Base-by-base conservation (phyloP, 2,888 invertebrate species). In the Agrochola litura region DNA sequence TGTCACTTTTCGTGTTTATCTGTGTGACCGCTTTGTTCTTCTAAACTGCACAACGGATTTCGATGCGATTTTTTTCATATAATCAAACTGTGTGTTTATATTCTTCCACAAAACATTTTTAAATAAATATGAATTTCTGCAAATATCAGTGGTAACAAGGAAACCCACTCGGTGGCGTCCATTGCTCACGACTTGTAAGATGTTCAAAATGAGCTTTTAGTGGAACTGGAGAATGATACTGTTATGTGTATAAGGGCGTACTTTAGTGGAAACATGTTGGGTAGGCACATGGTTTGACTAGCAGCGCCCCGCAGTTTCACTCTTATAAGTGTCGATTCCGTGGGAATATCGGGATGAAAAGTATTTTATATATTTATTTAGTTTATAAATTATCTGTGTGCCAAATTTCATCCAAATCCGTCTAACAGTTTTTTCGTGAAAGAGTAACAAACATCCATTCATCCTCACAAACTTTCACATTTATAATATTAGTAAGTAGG, bases 91-190 rank as follows among this genome's bases (percentile, higher is more conserved):
- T n/a, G n/a, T n/a, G n/a, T n/a, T n/a, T n/a, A n/a, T n/a, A n/a
- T n/a, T n/a, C n/a, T n/a, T n/a, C n/a, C n/a, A n/a, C n/a, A n/a
- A n/a, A 30, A 72, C 49, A 73, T 79, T 63, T 64, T 25, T 61
- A 71, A 69, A 22, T 54, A 68, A 84, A 72, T 68, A 83, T 81
- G n/a, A 79, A 19, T 22, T 46, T 63, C 52, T 14, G 10, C 14
- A 19, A 66, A 70, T 52, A 63, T 66, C n/a, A 56, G 1, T 19
- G n/a, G 60, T 54, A 82, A 82, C 82, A 85, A 49, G 82, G 76
- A 67, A 85, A 81, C 25, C 63, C 85, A 81, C 85, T 83, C 66
- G 63, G 37, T 14, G 25, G 58, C 25, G 41, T 67, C 66, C 82
- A 76, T 81, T 70, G 72, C 72, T 73, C 69, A 76, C 46, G 12